phyloP scores from a whole-genome alignment of 2,797 vertebrate genomes.

The Morus bassanus region DNA sequence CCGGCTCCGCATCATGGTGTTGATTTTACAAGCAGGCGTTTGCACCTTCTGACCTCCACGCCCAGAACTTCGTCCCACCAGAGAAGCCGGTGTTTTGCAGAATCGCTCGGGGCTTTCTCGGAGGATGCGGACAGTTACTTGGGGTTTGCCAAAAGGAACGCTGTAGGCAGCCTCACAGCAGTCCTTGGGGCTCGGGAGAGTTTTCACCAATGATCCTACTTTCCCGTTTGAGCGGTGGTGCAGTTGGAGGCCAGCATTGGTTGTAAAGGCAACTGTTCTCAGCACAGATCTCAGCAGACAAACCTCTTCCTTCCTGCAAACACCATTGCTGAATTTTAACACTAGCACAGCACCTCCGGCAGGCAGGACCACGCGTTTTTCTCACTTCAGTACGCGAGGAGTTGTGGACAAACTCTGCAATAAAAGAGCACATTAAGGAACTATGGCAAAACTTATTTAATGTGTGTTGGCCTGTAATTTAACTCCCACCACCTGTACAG shows the following conservation, averaged over 20 bases:
- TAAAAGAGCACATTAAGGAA: neutral
- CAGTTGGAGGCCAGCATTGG: neutral
- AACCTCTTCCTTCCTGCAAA: neutral
- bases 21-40: neutral
- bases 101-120: accelerated
- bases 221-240: neutral
- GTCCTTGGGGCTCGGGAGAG: neutral
- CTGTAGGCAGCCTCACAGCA: neutral
- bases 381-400: neutral
- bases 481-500: neutral
- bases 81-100: neutral
- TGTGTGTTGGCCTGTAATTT: neutral
- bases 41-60: neutral
- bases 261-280: neutral
- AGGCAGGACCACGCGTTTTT: neutral
- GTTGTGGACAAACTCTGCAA: neutral
- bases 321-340: neutral
- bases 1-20: accelerated
- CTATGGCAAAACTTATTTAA: neutral
- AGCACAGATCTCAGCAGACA: neutral
- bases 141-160: neutral
- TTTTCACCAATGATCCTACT: neutral
- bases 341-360: neutral
- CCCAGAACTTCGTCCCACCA: neutral
- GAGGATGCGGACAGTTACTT: accelerated